Evolutionary conservation across 2,888 invertebrate species (phyloP), one percentile per base, ranked within the genome.

Genomic region (Amorpha juglandis): DNA sequence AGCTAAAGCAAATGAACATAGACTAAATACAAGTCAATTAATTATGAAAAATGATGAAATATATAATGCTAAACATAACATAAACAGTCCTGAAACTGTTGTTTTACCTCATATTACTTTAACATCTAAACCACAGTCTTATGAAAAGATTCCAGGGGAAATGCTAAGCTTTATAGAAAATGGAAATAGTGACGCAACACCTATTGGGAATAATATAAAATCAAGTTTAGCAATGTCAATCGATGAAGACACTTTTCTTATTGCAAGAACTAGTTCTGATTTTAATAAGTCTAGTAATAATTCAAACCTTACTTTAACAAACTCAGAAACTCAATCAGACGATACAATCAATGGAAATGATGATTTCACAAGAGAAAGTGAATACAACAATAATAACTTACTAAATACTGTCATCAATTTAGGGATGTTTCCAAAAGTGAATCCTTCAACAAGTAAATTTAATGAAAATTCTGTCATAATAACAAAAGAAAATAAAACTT

Each of bases 261-360:
- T 79, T 53, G 77, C 78, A 27, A 71, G 70, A 68, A 79, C 79
- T 14, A 84, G 79, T 69, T 86, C 83, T 1, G 79, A 81, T 66
- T 78, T 81, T 9, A 73, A 80, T 64, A 75, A 78, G 67, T 67
- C 74, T 4, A 74, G 70, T 45, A 47, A 68, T 2, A 63, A 68
- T 51, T 82, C 83, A 4, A 73, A 74, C 38, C 67, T 67, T 42
- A 82, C 78, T 4, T 69, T 80, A 21, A 77, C 68, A 2, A 72
- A 75, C 68, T 42, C 58, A 69, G 16, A 67, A 53, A 45, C 0
- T 35, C 6, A 42, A 47, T 14, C 64, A 51, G 35, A 66, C 8
- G 38, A 65, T 6, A 21, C 11, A 6, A n/a, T 48, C 7, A 53
- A 16, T 16, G 47, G n/a, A 19, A 33, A 55, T 42, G 33, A 55